Conservation (phyloP, 2,797 vertebrate species). For the Pangasius macronema region DNA sequence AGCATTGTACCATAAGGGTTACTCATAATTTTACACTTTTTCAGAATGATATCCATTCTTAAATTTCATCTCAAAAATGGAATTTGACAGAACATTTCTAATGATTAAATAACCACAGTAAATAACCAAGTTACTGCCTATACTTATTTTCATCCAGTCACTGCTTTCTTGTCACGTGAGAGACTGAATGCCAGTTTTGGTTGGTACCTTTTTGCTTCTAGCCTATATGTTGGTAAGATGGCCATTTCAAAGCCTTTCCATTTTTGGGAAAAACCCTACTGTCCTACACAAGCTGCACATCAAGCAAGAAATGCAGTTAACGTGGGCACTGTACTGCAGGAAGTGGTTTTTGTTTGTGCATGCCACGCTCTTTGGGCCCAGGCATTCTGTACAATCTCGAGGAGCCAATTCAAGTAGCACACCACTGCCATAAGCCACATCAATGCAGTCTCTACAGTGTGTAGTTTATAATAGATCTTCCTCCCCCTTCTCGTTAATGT, state of each 20-base stretch:
- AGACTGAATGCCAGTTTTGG: not conserved
- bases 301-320: constrained; percentile 29
- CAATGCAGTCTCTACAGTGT: constrained; percentile 58
- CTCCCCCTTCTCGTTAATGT: constrained; percentile 6
- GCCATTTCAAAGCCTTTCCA: constrained; percentile 14
- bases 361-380: constrained; percentile 66
- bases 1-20: not conserved
- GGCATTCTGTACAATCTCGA: constrained; percentile 15
- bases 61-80: not conserved
- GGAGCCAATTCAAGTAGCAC: constrained; percentile 22
- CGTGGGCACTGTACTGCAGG: constrained; percentile 31
- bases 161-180: not conserved
- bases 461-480: constrained; percentile 69
- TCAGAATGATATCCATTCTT: not conserved
- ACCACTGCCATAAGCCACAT: constrained; percentile 66
- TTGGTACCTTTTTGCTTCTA: not conserved
- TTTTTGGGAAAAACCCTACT: constrained; percentile 55
- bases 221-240: constrained; percentile 13
- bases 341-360: constrained; percentile 63
- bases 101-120: not conserved
- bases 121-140: not conserved
- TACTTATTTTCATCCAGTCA: not conserved
- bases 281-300: constrained; percentile 50
- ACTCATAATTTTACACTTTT: not conserved
- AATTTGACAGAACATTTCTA: not conserved